A percentile compares a stretch with the other conserved stretches of the same genome.
Evolutionary conservation across 2,888 invertebrate species (phyloP).

Genomic region (Drosophila ezoana): DNA sequence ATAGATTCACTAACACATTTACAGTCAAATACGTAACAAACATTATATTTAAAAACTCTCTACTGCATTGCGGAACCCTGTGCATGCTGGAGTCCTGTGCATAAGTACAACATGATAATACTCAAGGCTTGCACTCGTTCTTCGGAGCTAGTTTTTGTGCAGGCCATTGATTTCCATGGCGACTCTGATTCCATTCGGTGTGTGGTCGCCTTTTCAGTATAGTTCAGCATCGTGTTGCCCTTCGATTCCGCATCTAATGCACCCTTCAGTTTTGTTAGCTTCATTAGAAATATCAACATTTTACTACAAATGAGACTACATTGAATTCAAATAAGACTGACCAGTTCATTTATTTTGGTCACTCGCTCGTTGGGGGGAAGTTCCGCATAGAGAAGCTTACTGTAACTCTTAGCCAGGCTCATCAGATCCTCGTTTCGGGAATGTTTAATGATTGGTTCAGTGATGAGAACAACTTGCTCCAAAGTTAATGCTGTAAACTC

Average conservation of each 20-base stretch:
- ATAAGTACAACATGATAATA: constrained; percentile 96
- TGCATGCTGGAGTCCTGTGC: constrained; percentile 93
- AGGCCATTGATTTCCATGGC: constrained; percentile 31
- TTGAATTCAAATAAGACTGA: constrained; percentile 84
- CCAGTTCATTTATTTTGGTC: constrained; percentile 94
- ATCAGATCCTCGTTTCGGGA: constrained; percentile 91
- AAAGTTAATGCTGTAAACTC: constrained; percentile 71
- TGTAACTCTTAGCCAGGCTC: constrained; percentile 94
- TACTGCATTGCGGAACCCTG: constrained; percentile 82
- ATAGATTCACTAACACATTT: constrained; percentile 72
- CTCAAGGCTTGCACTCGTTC: constrained; percentile 95
- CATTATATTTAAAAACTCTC: constrained; percentile 17
- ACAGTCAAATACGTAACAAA: constrained; percentile 58
- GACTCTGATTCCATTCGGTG: constrained; percentile 88
- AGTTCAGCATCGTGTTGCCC: constrained; percentile 81
- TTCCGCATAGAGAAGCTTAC: constrained; percentile 91
- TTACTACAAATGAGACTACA: background rate
- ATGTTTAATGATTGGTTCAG: constrained; percentile 82
- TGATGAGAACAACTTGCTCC: constrained; percentile 81
- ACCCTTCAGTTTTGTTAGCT: constrained; percentile 91
- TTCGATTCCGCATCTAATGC: constrained; percentile 90
- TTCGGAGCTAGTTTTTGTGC: constrained; percentile 87
- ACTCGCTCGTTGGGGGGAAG: constrained; percentile 89
- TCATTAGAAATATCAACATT: constrained; percentile 35
- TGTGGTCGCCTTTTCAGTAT: constrained; percentile 60